These are phyloP conservation scores for Panurus biarmicus DNA, from an alignment of 2,113 vertebrate genomes.

Conservation along the genomic window DNA sequence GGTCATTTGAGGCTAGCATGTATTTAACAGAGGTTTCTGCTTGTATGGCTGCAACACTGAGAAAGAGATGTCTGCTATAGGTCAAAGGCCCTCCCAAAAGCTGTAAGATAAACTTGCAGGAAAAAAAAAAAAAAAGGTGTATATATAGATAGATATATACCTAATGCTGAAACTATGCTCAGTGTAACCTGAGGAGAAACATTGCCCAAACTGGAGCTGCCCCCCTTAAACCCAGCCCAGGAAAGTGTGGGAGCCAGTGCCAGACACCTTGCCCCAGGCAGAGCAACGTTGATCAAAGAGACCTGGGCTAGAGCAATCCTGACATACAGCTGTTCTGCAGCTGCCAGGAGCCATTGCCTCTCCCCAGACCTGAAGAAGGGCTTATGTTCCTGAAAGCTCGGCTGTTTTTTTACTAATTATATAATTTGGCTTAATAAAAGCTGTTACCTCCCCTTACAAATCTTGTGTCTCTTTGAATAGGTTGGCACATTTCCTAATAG, in stretches of 20 bases:
- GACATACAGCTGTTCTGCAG: not conserved
- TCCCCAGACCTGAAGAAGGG: not conserved
- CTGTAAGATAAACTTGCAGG: not conserved
- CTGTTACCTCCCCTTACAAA: slow-evolving; percentile 39
- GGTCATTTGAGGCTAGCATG: not conserved
- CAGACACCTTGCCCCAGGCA: not conserved
- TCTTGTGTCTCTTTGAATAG: not conserved
- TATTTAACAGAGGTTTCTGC: not conserved
- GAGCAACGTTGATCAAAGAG: not conserved
- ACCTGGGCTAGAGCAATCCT: not conserved
- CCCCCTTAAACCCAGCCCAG: not conserved
- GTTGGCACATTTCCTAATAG: slow-evolving; percentile 28
- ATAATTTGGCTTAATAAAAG: slow-evolving; percentile 42
- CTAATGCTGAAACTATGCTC: not conserved
- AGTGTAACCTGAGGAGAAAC: not conserved
- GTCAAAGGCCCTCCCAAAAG: not conserved
- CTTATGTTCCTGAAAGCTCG: not conserved
- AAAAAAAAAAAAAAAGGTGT: not conserved
- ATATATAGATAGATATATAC: not conserved
- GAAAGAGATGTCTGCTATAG: not conserved
- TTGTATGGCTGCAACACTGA: not conserved
- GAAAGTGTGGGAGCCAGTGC: not conserved
- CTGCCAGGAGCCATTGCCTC: not conserved
- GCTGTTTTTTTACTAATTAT: slow-evolving; percentile 24
- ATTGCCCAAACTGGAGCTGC: not conserved